Evolutionary conservation across 2,888 invertebrate species (phyloP).

Genomic region (Epirrhoe tristata): DNA sequence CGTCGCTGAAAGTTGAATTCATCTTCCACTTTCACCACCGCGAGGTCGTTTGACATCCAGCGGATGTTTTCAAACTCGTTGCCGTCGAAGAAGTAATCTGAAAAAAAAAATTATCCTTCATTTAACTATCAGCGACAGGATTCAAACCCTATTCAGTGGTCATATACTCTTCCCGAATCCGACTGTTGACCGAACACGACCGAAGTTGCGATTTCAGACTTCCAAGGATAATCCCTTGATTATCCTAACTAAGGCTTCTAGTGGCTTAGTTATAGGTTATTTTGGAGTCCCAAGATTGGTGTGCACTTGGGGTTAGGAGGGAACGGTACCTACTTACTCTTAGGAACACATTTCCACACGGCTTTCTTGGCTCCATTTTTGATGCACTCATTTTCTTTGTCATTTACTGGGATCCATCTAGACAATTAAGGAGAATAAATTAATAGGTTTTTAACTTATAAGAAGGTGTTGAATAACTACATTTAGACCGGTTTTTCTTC

Average conservation of each 20-base stretch:
- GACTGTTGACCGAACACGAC: too few species aligned
- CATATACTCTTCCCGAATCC: too few species aligned
- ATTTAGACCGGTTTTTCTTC: too few species aligned
- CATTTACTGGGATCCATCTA: slow-evolving; percentile 60
- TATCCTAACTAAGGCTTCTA: too few species aligned
- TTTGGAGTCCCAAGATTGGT: too few species aligned
- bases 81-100: slow-evolving; percentile 72
- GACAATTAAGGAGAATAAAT: background rate
- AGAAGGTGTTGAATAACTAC: too few species aligned
- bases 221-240: too few species aligned
- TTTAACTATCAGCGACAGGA: too few species aligned
- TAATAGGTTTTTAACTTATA: too few species aligned
- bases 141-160: background rate
- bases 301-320: background rate
- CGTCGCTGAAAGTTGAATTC: slow-evolving; percentile 68
- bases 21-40: slow-evolving; percentile 73
- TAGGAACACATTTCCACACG: slow-evolving; percentile 75
- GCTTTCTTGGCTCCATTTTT: slow-evolving; percentile 72
- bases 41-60: slow-evolving; percentile 77
- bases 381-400: slow-evolving; percentile 60
- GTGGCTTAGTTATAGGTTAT: too few species aligned
- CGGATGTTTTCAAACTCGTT: slow-evolving; percentile 69
- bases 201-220: too few species aligned
- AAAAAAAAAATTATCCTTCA: background rate
- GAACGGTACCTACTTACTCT: slow-evolving; percentile 64